phyloP scores from a whole-genome alignment of 2,797 vertebrate genomes.

The Enteromius thamalakanensis region DNA sequence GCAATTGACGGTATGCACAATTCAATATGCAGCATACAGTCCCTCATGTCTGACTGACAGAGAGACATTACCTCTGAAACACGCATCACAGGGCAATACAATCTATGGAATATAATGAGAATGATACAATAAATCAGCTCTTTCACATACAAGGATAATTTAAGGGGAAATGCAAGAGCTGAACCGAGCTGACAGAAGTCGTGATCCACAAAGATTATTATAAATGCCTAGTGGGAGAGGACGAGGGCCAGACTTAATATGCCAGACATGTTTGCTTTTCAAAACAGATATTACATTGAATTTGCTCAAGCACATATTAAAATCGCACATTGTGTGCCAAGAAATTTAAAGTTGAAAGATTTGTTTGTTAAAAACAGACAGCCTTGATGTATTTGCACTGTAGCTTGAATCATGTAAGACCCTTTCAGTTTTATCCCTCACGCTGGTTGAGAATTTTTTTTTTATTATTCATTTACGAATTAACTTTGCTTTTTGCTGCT shows the following conservation, averaged over 20 bases:
- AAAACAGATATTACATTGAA: neutral
- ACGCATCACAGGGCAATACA: slow-evolving; percentile 2
- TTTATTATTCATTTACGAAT: neutral
- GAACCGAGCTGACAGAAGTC: slow-evolving; percentile 17
- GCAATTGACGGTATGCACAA: neutral
- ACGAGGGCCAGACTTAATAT: neutral
- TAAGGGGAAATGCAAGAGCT: slow-evolving; percentile 20
- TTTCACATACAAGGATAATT: slow-evolving; percentile 39
- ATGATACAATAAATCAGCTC: slow-evolving; percentile 17
- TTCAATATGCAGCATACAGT: neutral
- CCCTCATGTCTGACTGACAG: neutral
- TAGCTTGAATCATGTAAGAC: slow-evolving; percentile 3
- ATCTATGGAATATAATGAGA: slow-evolving; percentile 5
- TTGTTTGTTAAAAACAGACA: slow-evolving; percentile 11
- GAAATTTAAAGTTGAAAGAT: neutral
- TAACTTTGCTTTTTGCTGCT: neutral
- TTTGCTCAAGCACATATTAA: neutral
- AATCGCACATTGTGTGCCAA: neutral
- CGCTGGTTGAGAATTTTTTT: neutral
- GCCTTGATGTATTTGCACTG: neutral
- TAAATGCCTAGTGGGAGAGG: slow-evolving; percentile 25
- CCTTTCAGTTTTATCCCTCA: neutral
- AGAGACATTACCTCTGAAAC: slow-evolving; percentile 5
- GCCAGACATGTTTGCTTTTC: slow-evolving; percentile 9
- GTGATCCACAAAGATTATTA: slow-evolving; percentile 22